Conservation (phyloP, 2,113 vertebrate genomes). For the Mustela nigripes region DNA sequence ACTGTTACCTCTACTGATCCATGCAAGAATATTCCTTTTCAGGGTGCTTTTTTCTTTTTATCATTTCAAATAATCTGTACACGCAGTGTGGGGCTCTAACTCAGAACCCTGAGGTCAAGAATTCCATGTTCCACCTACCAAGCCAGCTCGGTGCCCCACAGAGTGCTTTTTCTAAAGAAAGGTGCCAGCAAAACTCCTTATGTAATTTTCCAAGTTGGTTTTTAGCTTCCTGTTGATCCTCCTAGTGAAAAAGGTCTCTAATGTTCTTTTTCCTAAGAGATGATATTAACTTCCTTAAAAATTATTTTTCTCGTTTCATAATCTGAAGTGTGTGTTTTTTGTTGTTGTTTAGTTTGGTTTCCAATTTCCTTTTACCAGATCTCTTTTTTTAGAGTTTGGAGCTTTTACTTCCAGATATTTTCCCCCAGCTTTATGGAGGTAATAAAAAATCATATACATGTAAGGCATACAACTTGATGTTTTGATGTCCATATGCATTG, state of each 20-base stretch:
- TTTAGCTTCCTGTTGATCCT: background rate
- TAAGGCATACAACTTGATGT: background rate
- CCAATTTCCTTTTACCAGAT: background rate
- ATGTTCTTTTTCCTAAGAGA: background rate
- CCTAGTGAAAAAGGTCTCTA: background rate
- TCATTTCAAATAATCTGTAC: background rate
- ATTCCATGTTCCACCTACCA: background rate
- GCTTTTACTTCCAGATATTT: background rate
- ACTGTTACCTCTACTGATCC: background rate
- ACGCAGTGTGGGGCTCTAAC: background rate
- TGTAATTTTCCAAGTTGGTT: background rate
- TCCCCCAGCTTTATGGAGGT: background rate
- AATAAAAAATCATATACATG: background rate
- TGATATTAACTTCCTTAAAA: background rate
- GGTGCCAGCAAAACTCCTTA: background rate
- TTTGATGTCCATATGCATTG: background rate
- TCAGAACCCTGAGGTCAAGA: background rate
- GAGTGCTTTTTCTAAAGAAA: background rate
- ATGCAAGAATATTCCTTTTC: background rate
- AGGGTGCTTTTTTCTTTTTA: background rate
- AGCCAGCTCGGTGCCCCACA: background rate
- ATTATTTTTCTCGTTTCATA: background rate
- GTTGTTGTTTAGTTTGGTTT: background rate
- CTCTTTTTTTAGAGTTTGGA: background rate
- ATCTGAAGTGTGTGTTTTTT: background rate